These are phyloP conservation scores for Erebia ligea DNA, from an alignment of 2,888 invertebrate species.

Conservation along the genomic window DNA sequence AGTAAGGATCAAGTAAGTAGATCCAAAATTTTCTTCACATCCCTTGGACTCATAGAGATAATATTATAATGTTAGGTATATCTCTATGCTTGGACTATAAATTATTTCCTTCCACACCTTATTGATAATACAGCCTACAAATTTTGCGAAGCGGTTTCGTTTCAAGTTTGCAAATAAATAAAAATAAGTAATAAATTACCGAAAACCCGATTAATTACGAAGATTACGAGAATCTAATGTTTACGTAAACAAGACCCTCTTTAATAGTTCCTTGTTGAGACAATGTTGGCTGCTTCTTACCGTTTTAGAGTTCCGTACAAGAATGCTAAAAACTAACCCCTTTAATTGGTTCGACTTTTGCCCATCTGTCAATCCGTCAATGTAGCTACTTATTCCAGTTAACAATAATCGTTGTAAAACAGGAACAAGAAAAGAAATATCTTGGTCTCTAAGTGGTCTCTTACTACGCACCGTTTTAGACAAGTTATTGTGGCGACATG, in stretches of 20 bases:
- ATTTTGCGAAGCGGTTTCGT: neutral
- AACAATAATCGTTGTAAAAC: neutral
- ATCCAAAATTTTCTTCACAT: neutral
- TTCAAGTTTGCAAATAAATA: neutral
- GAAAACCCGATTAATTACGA: conserved; percentile 15
- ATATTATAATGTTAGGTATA: too few species aligned
- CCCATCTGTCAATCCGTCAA: neutral
- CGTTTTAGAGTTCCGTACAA: neutral
- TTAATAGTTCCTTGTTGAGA: conserved; percentile 29
- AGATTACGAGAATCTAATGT: conserved; percentile 16
- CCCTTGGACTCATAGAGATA: too few species aligned
- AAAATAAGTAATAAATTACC: conserved; percentile 14
- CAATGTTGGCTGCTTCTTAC: conserved; percentile 10
- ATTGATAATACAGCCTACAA: neutral
- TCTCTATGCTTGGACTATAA: conserved; percentile 1
- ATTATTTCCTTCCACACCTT: neutral
- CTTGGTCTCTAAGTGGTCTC: too few species aligned
- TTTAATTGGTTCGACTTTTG: neutral
- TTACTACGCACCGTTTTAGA: too few species aligned
- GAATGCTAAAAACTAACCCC: neutral
- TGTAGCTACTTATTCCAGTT: neutral
- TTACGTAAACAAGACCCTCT: conserved; percentile 35
- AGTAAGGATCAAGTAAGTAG: neutral
- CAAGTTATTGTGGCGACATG: too few species aligned
- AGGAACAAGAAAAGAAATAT: neutral